These are phyloP conservation scores for Tenebrio molitor DNA, from an alignment of 1,140 invertebrate species.

Conservation along the genomic window DNA sequence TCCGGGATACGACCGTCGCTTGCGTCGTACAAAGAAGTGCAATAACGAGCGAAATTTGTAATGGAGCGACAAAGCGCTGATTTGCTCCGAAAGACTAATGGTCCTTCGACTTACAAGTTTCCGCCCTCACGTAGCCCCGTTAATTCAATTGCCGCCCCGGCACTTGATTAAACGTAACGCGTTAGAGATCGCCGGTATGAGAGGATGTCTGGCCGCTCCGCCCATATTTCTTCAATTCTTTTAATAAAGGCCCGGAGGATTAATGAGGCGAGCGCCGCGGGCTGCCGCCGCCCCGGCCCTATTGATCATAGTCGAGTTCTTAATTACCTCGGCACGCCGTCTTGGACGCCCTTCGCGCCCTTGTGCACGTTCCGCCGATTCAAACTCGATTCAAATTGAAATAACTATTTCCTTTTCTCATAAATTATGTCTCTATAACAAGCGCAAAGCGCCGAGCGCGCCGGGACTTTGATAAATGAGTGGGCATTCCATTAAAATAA, in stretches of 20 bases:
- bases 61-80: constrained; percentile 60
- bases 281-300: constrained; percentile 50
- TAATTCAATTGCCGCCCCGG: constrained; percentile 62
- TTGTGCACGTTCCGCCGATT: constrained; percentile 59
- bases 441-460: constrained; percentile 50
- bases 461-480: constrained; percentile 62
- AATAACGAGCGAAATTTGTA: constrained; percentile 47
- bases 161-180: constrained; percentile 63
- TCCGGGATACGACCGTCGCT: not conserved
- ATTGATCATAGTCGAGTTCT: constrained; percentile 60
- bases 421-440: constrained; percentile 62
- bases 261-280: constrained; percentile 59
- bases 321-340: constrained; percentile 57
- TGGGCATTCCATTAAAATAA: constrained; percentile 64
- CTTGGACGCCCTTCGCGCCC: constrained; percentile 52
- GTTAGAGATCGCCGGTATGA: constrained; percentile 50
- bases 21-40: constrained; percentile 33
- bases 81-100: constrained; percentile 62
- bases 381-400: constrained; percentile 60
- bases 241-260: constrained; percentile 62
- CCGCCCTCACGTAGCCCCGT: constrained; percentile 60
- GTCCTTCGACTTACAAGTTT: constrained; percentile 62
- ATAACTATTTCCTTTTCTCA: constrained; percentile 63
- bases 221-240: constrained; percentile 63
- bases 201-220: constrained; percentile 54